Evolutionary conservation across 2,888 invertebrate species (phyloP).

Genomic region (Chymomyza caudatula): DNA sequence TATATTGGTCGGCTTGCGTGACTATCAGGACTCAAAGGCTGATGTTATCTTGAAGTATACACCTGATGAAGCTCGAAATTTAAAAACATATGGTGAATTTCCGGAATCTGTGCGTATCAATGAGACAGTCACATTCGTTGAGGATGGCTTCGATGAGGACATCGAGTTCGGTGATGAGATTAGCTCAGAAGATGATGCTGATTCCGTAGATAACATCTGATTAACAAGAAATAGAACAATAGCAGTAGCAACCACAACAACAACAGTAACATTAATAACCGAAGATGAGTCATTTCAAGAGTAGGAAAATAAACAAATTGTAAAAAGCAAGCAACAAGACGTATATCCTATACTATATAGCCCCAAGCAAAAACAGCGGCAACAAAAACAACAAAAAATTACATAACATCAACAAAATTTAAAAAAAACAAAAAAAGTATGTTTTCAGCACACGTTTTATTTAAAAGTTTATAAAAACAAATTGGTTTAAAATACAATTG

Average conservation of each 20-base stretch:
- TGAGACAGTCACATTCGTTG: conserved; percentile 95
- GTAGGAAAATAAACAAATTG: conserved; percentile 65
- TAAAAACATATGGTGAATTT: conserved; percentile 99
- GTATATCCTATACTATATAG: neutral
- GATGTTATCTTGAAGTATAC: conserved; percentile 99
- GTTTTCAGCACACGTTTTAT: neutral
- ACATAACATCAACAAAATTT: neutral
- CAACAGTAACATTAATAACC: conserved; percentile 3
- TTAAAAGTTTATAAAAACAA: neutral
- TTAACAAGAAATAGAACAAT: conserved; percentile 66
- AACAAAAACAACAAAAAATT: neutral
- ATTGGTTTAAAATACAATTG: neutral
- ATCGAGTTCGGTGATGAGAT: conserved; percentile 98
- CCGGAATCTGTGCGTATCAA: conserved; percentile 99
- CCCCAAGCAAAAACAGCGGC: conserved; percentile 8
- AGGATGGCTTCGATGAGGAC: conserved; percentile 96
- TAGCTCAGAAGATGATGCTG: conserved; percentile 92
- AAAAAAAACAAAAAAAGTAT: neutral
- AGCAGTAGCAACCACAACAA: conserved; percentile 1
- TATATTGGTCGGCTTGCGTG: conserved; percentile 96
- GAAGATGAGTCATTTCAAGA: conserved; percentile 48
- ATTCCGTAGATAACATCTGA: conserved; percentile 84
- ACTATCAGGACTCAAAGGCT: conserved; percentile 98
- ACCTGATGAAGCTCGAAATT: conserved; percentile 98
- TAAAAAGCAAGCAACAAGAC: conserved; percentile 47